Evolutionary conservation across 2,888 invertebrate genomes (phyloP), one percentile per base, ranked within the genome.

Genomic region (Drosophila kanekoi): DNA sequence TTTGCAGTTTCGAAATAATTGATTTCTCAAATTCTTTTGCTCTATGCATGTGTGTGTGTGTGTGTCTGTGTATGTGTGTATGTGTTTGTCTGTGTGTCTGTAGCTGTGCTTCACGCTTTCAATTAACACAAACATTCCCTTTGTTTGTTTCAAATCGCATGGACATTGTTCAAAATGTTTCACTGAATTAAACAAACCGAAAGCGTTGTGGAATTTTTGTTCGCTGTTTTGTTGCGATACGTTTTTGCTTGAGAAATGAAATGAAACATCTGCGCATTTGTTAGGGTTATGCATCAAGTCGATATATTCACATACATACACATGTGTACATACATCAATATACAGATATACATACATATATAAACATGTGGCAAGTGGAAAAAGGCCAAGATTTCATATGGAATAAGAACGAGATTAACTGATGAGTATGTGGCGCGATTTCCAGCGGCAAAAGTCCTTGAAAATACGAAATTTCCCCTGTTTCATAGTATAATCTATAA

Each of bases 1-100:
- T 85, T 85, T 76, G 87, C 89, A 88, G 84, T 85, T 85, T 85
- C 85, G 89, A 85, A 85, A 85, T 85, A 85, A 85, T 85, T 89
- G 85, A 85, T 85, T 85, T 85, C 74, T 75, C 77, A 84, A 87
- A 84, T 87, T 87, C 85, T 87, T 87, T 61, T 66, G 57, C 66
- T 59, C 63, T 65, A 70, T 59, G 49, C 49, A 52, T 58, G 40
- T 54, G 45, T 52, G 20, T 67, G 13, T 18, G 9, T 61, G 10
- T 54, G 20, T 58, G 53, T 47, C 18, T 37, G 23, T 61, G 43
- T n/a, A n/a, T 48, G 33, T 59, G n/a, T 44, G 11, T 58, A 11
- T 56, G 28, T 52, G 45, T 44, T 5, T 37, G 20, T 11, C 4
- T 60, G 48, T 58, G 38, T 54, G 53, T 33, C 38, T 61, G 47